Percentiles rank a stretch among this genome's conserved stretches.
Evolutionary conservation across 2,797 vertebrate genomes (phyloP).

Genomic region (Mormyrus proboscirostris): DNA sequence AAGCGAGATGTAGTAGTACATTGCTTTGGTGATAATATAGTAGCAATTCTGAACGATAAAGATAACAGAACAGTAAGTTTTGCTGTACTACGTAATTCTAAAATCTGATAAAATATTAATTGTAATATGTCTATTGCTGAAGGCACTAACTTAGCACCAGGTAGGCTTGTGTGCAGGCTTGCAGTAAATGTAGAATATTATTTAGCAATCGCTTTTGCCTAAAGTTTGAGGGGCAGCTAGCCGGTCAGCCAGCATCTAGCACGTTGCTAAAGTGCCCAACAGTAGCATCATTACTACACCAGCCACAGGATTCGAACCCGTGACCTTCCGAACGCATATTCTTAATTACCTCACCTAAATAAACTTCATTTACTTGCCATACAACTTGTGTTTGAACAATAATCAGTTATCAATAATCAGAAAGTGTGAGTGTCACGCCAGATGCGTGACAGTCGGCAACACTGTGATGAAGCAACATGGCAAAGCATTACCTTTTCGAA

Average conservation of each 20-base stretch:
- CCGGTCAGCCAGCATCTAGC: background rate
- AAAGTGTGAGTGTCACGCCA: background rate
- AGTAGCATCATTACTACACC: background rate
- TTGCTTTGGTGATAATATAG: background rate
- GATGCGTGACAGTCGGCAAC: background rate
- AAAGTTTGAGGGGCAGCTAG: background rate
- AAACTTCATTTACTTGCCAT: background rate
- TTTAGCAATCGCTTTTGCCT: background rate
- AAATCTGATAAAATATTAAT: background rate
- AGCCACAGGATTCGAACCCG: background rate
- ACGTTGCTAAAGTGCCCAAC: background rate
- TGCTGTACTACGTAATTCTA: background rate
- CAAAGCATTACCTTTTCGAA: background rate
- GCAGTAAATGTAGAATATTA: background rate
- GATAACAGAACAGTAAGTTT: background rate
- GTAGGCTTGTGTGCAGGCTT: background rate
- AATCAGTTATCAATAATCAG: background rate
- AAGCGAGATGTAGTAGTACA: background rate
- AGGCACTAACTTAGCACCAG: background rate
- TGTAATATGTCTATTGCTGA: background rate
- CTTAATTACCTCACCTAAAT: background rate
- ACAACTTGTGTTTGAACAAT: background rate
- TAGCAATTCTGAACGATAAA: background rate
- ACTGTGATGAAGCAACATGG: background rate
- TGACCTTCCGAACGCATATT: background rate